Evolutionary conservation across 2,113 vertebrate genomes (phyloP).

Genomic region (Podarcis cretensis): DNA sequence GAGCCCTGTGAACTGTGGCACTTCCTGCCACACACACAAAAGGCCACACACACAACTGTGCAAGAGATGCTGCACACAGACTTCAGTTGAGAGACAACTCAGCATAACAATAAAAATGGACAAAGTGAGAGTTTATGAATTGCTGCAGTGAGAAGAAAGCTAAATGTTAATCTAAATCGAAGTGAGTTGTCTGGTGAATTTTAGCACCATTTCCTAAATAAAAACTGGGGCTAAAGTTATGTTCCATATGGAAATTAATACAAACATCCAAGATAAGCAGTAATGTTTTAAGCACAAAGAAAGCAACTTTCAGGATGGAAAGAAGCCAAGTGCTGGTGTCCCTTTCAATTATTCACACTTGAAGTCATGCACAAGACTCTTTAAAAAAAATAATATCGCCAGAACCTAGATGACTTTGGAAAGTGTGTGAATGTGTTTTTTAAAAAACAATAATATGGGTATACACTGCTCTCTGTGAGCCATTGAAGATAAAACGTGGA

Average conservation of each 20-base stretch:
- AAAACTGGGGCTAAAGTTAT: neutral
- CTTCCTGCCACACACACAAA: slow-evolving; percentile 36
- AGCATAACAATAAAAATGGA: neutral
- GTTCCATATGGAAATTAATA: neutral
- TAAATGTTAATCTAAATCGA: neutral
- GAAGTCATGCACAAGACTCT: neutral
- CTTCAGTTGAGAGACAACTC: neutral
- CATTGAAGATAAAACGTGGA: neutral
- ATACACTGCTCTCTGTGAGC: neutral
- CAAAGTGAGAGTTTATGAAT: neutral
- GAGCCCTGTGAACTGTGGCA: slow-evolving; percentile 15
- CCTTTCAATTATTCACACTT: neutral
- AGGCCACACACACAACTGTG: neutral
- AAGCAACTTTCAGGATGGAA: neutral
- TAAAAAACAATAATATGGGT: neutral
- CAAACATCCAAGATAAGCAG: slow-evolving; percentile 14
- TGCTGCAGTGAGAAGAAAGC: neutral
- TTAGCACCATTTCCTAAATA: neutral
- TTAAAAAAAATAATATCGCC: neutral
- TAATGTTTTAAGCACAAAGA: neutral
- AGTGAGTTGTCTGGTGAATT: neutral
- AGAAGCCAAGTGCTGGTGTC: neutral
- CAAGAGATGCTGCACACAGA: neutral
- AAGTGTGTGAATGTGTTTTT: rapidly evolving
- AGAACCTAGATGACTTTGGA: neutral